Conservation (phyloP, 2,797 vertebrate species). For the Pseudomugil gertrudae region DNA sequence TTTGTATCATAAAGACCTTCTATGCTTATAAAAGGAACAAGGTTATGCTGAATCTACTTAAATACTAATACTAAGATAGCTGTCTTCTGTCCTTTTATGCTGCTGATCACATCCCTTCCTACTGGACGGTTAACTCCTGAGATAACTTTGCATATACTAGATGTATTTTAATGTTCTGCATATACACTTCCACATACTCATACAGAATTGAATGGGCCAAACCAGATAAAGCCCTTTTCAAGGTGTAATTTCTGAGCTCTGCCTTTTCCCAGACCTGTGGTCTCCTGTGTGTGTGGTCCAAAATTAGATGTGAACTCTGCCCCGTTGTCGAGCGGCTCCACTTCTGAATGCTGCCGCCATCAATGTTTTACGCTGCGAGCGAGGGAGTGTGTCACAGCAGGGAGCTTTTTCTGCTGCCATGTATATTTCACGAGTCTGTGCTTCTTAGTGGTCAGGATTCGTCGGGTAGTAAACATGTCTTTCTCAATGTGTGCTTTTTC, state of each 20-base stretch:
- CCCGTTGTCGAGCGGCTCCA: conserved; percentile 39
- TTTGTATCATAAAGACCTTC: too few relatives aligned
- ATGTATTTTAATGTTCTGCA: not conserved
- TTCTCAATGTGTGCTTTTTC: not conserved
- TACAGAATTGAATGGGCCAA: not conserved
- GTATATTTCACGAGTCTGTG: conserved; percentile 75
- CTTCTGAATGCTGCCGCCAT: conserved; percentile 45
- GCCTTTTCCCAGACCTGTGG: conserved; percentile 24
- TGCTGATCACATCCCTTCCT: too few relatives aligned
- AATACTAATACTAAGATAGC: too few relatives aligned
- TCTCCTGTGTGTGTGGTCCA: conserved; percentile 61
- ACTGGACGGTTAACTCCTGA: too few relatives aligned
- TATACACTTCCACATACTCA: conserved; percentile 1
- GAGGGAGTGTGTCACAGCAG: conserved; percentile 47
- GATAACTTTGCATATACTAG: too few relatives aligned
- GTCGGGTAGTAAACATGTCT: conserved; percentile 24
- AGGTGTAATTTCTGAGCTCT: conserved; percentile 34
- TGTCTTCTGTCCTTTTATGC: too few relatives aligned
- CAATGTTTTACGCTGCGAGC: conserved; percentile 72
- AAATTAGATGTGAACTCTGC: conserved; percentile 71
- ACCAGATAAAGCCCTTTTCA: conserved; percentile 47
- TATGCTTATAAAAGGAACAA: too few relatives aligned
- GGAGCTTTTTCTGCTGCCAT: conserved; percentile 66
- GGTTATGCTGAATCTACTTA: too few relatives aligned
- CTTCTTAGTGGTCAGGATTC: conserved; percentile 67